Evolutionary conservation across 2,797 vertebrate genomes (phyloP).

Genomic region (Gymnothorax javanicus): DNA sequence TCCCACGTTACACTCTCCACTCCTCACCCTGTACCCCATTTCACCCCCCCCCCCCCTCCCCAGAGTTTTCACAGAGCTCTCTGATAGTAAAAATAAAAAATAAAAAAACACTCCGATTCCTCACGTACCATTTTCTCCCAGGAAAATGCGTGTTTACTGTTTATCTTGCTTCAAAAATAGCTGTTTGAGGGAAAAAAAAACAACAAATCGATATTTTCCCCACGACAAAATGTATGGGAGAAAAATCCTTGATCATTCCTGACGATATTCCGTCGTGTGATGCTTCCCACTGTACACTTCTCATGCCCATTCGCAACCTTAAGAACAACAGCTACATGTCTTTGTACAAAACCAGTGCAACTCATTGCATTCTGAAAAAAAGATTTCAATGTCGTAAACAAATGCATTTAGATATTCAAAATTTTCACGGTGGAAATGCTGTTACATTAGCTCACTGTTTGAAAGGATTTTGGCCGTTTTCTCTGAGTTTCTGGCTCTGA

Average conservation of each 20-base stretch:
- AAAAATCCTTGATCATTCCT: constrained; percentile 67
- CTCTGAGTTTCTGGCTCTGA: constrained; percentile 69
- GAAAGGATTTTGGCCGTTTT: constrained; percentile 74
- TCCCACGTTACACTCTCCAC: constrained; percentile 74
- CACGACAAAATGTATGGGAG: constrained; percentile 44
- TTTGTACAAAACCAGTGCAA: neutral
- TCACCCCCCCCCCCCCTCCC: constrained; percentile 28
- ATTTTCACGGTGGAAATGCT: neutral
- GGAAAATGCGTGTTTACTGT: constrained; percentile 70
- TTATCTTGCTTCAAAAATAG: constrained; percentile 80
- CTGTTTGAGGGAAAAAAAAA: constrained; percentile 64
- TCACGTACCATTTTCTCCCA: constrained; percentile 63
- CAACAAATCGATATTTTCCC: constrained; percentile 75
- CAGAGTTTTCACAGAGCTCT: constrained; percentile 58
- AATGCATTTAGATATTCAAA: neutral
- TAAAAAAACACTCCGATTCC: constrained; percentile 50
- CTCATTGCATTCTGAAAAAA: neutral
- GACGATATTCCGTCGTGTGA: constrained; percentile 68
- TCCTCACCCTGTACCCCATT: constrained; percentile 56
- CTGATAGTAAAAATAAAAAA: constrained; percentile 41
- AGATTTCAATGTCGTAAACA: neutral
- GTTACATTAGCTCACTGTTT: constrained; percentile 36
- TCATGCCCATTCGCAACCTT: constrained; percentile 62
- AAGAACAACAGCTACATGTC: neutral
- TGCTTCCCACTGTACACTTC: constrained; percentile 63